phyloP scores from a whole-genome alignment of 2,888 invertebrate species.

The Platypus cylindrus region DNA sequence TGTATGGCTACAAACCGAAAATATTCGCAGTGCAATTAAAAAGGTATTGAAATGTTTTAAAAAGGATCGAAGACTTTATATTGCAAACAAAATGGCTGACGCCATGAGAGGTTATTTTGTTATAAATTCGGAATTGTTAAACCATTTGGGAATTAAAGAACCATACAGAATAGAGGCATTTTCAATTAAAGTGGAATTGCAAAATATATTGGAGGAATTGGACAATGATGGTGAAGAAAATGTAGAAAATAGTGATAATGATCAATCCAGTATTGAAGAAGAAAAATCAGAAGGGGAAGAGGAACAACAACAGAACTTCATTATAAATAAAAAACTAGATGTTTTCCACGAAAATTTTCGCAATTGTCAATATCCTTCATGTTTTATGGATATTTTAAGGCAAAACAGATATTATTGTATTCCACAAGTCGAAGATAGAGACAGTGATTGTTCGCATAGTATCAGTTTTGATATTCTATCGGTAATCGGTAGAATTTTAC shows the following conservation, averaged over 20 bases:
- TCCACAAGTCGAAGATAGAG: constrained; percentile 60
- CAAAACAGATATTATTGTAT: constrained; percentile 50
- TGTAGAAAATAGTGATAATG: constrained; percentile 1
- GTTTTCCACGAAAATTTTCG: constrained; percentile 53
- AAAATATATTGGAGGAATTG: constrained; percentile 4
- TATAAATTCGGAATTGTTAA: constrained; percentile 44
- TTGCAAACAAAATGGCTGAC: constrained; percentile 46
- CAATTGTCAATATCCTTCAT: constrained; percentile 47
- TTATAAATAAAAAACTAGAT: constrained; percentile 1
- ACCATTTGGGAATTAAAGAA: constrained; percentile 37
- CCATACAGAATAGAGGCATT: no score
- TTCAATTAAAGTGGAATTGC: constrained; percentile 5
- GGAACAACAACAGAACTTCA: no score
- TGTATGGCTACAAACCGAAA: constrained; percentile 62
- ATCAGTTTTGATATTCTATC: constrained; percentile 49
- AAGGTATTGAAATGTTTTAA: constrained; percentile 53
- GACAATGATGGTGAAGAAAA: background rate
- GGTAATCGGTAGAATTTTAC: constrained; percentile 40
- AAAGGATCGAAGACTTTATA: constrained; percentile 39
- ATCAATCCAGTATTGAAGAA: background rate
- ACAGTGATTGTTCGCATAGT: constrained; percentile 44
- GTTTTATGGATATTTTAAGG: constrained; percentile 56
- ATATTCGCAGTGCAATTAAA: constrained; percentile 54
- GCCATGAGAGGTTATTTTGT: constrained; percentile 53
- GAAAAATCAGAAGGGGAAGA: background rate